These are phyloP conservation scores for Lasiommata megera DNA, from an alignment of 2,888 invertebrate species.

Conservation along the genomic window DNA sequence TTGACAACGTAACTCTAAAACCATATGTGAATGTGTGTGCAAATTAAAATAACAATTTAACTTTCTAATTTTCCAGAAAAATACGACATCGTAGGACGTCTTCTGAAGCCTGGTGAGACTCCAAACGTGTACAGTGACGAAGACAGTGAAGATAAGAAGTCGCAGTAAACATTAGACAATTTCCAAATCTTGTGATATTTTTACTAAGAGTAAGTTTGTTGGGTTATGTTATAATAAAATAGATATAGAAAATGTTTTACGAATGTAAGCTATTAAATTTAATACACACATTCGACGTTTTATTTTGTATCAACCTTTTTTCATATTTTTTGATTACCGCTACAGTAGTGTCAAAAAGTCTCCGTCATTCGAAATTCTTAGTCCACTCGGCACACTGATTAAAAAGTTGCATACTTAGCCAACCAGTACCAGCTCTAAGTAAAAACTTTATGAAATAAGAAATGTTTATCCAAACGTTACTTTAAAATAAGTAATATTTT, in stretches of 20 bases:
- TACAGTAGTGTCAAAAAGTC: no score
- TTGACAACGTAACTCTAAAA: no score
- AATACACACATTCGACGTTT: neutral
- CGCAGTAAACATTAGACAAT: slow-evolving; percentile 44
- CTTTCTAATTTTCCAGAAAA: slow-evolving; percentile 59
- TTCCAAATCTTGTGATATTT: slow-evolving; percentile 37
- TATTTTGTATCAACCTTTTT: neutral
- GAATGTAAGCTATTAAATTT: slow-evolving; percentile 15
- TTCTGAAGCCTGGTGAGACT: slow-evolving; percentile 69
- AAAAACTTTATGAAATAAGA: no score
- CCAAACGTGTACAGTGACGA: slow-evolving; percentile 65
- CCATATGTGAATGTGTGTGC: no score
- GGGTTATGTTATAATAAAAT: slow-evolving; percentile 33
- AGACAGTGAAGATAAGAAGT: slow-evolving; percentile 65
- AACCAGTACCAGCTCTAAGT: no score
- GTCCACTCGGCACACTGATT: no score
- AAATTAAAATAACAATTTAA: slow-evolving; percentile 6
- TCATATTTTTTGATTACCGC: neutral
- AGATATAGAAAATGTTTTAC: slow-evolving; percentile 15
- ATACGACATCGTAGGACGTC: slow-evolving; percentile 69
- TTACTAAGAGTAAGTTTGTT: slow-evolving; percentile 29
- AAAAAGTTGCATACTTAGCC: no score
- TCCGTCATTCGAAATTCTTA: no score
- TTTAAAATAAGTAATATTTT: no score
- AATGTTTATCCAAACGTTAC: no score